phyloP scores from a whole-genome alignment of 2,113 vertebrate genomes.

The Lethenteron reissneri region DNA sequence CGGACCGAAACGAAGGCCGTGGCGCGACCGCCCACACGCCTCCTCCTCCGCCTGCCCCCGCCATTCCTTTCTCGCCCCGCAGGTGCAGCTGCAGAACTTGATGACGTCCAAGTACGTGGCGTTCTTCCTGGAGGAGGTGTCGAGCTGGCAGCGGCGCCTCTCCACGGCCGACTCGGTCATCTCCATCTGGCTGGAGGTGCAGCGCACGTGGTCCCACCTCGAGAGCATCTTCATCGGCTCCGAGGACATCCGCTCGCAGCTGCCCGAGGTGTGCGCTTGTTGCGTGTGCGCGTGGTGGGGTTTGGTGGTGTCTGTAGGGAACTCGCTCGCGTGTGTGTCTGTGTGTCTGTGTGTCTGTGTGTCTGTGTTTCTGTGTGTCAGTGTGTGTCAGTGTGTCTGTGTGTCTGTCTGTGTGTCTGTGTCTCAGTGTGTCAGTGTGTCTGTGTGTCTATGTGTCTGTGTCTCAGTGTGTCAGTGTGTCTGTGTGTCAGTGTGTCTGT shows the following conservation, averaged over 20 bases:
- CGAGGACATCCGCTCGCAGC: constrained; percentile 62
- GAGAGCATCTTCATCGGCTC: constrained; percentile 90
- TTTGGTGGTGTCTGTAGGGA: neutral
- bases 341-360: neutral
- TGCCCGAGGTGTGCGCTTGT: constrained; percentile 42
- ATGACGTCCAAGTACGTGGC: constrained; percentile 56
- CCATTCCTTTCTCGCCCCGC: neutral
- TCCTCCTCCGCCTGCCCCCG: too few relatives aligned
- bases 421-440: neutral
- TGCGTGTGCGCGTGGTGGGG: neutral
- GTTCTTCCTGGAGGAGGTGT: constrained; percentile 70
- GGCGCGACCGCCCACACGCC: too few relatives aligned
- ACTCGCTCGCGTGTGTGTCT: neutral
- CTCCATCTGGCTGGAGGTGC: constrained; percentile 74
- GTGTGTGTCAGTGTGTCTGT: neutral
- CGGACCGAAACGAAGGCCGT: too few relatives aligned
- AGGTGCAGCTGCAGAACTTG: constrained; percentile 71
- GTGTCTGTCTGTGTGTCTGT: neutral
- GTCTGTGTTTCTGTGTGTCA: neutral
- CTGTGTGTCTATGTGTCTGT: neutral
- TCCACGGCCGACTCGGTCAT: constrained; percentile 42
- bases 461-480: too few relatives aligned
- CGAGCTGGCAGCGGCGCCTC: constrained; percentile 57
- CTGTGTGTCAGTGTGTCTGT: neutral
- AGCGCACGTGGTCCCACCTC: constrained; percentile 61